Base-by-base conservation (phyloP, 2,797 vertebrate species). In the Takifugu ocellatus region DNA sequence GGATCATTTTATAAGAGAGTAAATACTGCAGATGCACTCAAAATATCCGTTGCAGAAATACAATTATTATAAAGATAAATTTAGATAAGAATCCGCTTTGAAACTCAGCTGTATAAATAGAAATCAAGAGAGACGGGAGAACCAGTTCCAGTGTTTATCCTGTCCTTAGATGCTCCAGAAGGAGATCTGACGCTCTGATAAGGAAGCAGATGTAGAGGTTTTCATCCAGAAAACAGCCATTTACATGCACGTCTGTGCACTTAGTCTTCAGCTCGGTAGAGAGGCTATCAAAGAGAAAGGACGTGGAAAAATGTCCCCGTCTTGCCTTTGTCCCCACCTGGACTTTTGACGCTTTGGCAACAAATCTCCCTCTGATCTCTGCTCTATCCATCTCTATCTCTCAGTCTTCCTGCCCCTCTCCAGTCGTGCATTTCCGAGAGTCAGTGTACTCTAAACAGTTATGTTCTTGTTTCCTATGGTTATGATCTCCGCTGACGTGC, bases 381-480 rank as follows among this genome's bases (percentile, higher is more conserved):
- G 25, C 25, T 58, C 62, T 63, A 54, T 69, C 66, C 55, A 33
- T 64, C 59, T 46, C 42, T 11, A 31, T 46, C 44, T 48, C 51
- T 48, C 50, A 0, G 54, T 73, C 83, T 87, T 78, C 78, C 79
- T 83, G 74, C 61, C 55, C 51, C 60, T 73, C 66, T 79, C 64
- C 43, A 79, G 72, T 73, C 68, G 8, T 12, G 72, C 77, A 77
- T 84, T 83, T 85, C 79, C 76, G 61, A 81, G 76, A 53, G 75
- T 56, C 75, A 9, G 66, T 72, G 76, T 82, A 84, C 72, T 86
- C 78, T 86, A 87, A 87, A 86, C 83, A 84, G 83, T 88, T 78
- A 71, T 78, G 82, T 78, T 82, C 84, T 85, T 80, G 80, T 83
- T 84, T 85, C 79, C 84, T 84, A 80, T 79, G 78, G 75, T 82